These are phyloP conservation scores for Zonitis immaculata DNA, from an alignment of 2,888 invertebrate genomes.

Conservation along the genomic window DNA sequence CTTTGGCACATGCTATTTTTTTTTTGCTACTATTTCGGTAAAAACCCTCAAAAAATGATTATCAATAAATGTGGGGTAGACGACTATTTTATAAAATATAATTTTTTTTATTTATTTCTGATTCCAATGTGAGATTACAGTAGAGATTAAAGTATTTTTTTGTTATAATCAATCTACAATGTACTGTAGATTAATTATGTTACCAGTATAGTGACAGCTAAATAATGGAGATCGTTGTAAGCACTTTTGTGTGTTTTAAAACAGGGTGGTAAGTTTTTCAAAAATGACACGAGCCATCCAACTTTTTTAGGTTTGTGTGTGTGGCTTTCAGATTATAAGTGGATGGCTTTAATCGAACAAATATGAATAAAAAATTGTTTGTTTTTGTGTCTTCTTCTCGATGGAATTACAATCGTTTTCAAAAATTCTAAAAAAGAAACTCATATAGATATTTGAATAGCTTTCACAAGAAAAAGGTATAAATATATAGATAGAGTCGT, in stretches of 20 bases:
- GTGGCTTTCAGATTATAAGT: neutral
- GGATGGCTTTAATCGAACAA: neutral
- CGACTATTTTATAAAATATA: conserved; percentile 8
- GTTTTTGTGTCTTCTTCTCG: neutral
- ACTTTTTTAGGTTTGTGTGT: neutral
- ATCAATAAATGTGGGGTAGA: conserved; percentile 11
- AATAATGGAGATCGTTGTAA: conserved; percentile 5
- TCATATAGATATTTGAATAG: too few relatives aligned
- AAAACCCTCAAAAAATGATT: conserved; percentile 22
- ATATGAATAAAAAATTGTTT: neutral
- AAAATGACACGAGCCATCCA: conserved; percentile 3
- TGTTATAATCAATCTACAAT: neutral
- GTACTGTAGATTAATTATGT: conserved; percentile 10
- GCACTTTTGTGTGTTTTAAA: conserved; percentile 12
- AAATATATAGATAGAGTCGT: neutral
- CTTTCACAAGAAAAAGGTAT: neutral
- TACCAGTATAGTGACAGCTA: conserved; percentile 10
- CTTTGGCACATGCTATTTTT: conserved; percentile 23
- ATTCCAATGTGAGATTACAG: too few relatives aligned
- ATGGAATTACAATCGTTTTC: too few relatives aligned
- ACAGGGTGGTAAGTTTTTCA: conserved; percentile 1
- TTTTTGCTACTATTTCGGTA: neutral
- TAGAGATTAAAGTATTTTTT: neutral
- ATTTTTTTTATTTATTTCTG: neutral
- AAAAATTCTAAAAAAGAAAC: too few relatives aligned